These are phyloP conservation scores for Phymorhynchus buccinoides DNA, from an alignment of 1,140 invertebrate species.

Conservation along the genomic window DNA sequence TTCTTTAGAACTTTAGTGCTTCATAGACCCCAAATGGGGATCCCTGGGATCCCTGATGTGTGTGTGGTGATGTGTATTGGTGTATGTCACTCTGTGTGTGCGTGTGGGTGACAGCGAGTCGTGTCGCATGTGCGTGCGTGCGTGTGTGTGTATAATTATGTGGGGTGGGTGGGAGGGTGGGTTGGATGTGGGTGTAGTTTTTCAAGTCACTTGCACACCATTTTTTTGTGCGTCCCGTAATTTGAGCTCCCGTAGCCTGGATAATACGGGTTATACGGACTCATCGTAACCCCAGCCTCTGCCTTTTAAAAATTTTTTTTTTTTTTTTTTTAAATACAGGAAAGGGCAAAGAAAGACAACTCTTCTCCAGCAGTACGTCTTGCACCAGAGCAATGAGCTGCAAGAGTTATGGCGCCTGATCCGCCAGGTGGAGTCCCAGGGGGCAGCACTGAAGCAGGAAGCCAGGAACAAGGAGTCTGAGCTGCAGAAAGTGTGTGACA, in stretches of 20 bases:
- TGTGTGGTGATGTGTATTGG: neutral
- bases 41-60: too few species aligned
- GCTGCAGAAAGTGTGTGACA: conserved; percentile 30
- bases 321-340: neutral
- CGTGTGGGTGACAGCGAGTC: neutral
- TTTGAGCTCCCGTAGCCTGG: too few species aligned
- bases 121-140: neutral
- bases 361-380: conserved; percentile 18
- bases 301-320: neutral
- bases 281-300: too few species aligned
- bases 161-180: neutral
- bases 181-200: too few species aligned
- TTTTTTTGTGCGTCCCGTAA: too few species aligned
- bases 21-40: too few species aligned
- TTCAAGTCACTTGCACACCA: too few species aligned
- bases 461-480: conserved; percentile 7
- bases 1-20: too few species aligned
- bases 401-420: conserved; percentile 29
- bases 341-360: conserved; percentile 6
- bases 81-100: neutral
- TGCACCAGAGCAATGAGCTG: conserved; percentile 8
- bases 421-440: conserved; percentile 1
- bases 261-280: too few species aligned
- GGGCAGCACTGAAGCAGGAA: conserved; percentile 27
- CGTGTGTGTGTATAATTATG: neutral